Evolutionary conservation across 1,140 invertebrate genomes (phyloP).

Genomic region (Drosophila parvula): DNA sequence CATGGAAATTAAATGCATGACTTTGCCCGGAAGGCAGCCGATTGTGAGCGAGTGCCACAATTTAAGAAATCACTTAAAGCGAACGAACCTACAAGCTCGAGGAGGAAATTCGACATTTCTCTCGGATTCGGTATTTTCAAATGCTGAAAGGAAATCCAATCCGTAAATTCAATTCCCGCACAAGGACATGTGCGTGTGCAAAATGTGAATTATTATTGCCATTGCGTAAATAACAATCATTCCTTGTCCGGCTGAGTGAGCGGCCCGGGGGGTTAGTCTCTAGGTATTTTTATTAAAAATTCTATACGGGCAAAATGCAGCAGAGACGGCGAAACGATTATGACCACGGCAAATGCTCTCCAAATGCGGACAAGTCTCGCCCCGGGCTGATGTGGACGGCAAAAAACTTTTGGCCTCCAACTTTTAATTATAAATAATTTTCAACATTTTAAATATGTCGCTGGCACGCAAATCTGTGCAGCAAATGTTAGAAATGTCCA

Average conservation of each 20-base stretch:
- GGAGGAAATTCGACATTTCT: neutral
- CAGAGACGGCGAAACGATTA: slow-evolving; percentile 20
- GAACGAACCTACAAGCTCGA: neutral
- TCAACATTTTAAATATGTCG: slow-evolving; percentile 81
- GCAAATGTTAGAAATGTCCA: slow-evolving; percentile 62
- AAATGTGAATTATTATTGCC: slow-evolving; percentile 79
- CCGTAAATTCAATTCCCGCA: slow-evolving; percentile 69
- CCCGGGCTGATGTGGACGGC: slow-evolving; percentile 23
- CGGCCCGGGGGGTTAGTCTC: slow-evolving; percentile 13
- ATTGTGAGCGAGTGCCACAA: slow-evolving; percentile 13
- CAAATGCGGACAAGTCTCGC: slow-evolving; percentile 30
- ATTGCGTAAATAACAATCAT: slow-evolving; percentile 83
- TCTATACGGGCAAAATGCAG: slow-evolving; percentile 29
- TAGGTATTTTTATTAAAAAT: slow-evolving; percentile 78
- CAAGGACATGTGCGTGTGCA: slow-evolving; percentile 21
- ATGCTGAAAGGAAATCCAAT: slow-evolving; percentile 64
- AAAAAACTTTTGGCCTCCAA: slow-evolving; percentile 78
- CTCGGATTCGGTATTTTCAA: slow-evolving; percentile 67
- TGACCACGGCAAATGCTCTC: slow-evolving; percentile 24
- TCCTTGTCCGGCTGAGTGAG: slow-evolving; percentile 52
- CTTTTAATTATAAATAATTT: slow-evolving; percentile 83
- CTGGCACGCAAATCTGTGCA: slow-evolving; percentile 80
- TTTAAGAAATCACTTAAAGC: slow-evolving; percentile 15
- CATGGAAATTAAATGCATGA: slow-evolving; percentile 54
- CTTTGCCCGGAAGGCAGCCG: slow-evolving; percentile 7